These are phyloP conservation scores for Phyllotis vaccarum DNA, from an alignment of 2,797 vertebrate genomes.

Conservation along the genomic window DNA sequence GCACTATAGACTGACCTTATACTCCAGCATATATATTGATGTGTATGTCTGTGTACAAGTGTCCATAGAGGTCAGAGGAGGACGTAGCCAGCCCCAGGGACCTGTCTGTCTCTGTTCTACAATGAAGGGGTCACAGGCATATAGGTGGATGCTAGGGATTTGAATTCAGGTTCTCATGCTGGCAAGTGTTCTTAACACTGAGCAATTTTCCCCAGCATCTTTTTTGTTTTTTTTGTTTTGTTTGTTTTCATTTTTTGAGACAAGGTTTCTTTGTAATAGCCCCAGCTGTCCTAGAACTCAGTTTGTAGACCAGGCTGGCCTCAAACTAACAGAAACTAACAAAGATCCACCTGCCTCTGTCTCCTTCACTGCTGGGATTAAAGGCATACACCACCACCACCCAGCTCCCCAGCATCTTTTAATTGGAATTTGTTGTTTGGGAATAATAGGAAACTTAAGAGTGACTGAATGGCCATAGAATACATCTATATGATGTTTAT, in stretches of 20 bases:
- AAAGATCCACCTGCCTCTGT: not conserved
- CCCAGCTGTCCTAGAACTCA: not conserved
- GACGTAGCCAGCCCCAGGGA: not conserved
- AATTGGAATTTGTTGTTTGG: not conserved
- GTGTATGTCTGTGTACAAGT: not conserved
- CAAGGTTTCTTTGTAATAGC: not conserved
- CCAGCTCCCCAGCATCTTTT: not conserved
- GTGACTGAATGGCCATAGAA: not conserved
- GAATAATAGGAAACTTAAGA: conserved; percentile 39
- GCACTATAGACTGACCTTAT: not conserved
- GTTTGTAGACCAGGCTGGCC: not conserved
- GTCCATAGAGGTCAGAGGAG: not conserved
- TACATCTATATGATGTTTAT: not conserved
- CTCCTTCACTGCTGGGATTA: not conserved
- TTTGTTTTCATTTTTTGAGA: not conserved
- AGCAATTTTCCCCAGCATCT: not conserved
- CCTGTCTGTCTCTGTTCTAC: not conserved
- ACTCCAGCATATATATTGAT: not conserved
- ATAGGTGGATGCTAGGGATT: not conserved
- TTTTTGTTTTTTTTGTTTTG: not conserved
- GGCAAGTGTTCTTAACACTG: not conserved
- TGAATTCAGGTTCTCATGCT: not conserved
- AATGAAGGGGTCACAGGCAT: not conserved
- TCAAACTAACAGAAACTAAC: not conserved
- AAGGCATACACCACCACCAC: not conserved